These are phyloP conservation scores for Chelonia mydas DNA, from an alignment of 2,797 vertebrate genomes.

Conservation along the genomic window DNA sequence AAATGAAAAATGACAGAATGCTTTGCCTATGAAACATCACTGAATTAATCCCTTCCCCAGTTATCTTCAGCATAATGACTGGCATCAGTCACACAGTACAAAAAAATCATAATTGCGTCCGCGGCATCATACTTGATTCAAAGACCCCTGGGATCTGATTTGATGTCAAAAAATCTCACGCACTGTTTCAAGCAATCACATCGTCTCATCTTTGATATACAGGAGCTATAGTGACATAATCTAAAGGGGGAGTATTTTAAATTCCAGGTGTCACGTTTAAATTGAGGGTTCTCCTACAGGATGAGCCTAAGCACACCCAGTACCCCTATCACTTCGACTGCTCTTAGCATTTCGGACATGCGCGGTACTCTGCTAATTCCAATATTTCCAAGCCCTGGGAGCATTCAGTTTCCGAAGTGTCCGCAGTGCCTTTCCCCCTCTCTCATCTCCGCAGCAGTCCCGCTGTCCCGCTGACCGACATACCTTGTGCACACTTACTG, in stretches of 20 bases:
- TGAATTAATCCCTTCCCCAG: background rate
- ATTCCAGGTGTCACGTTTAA: fast-evolving
- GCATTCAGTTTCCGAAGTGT: background rate
- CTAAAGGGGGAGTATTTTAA: fast-evolving
- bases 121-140: too few species aligned
- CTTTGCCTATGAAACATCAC: background rate
- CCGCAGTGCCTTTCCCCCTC: background rate
- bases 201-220: background rate
- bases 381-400: too few species aligned
- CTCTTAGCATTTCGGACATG: background rate
- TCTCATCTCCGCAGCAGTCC: fast-evolving
- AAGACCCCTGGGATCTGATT: background rate
- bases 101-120: background rate
- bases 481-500: too few species aligned
- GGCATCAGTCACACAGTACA: fast-evolving
- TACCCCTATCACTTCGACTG: background rate
- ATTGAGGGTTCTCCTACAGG: background rate
- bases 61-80: background rate
- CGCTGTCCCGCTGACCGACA: too few species aligned
- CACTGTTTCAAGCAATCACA: fast-evolving
- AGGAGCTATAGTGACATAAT: fast-evolving
- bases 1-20: background rate
- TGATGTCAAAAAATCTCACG: background rate
- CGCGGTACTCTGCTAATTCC: background rate
- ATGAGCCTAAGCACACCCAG: background rate